These are phyloP conservation scores for Pogonomyrmex californicus DNA, from an alignment of 1,140 invertebrate genomes.

Conservation along the genomic window DNA sequence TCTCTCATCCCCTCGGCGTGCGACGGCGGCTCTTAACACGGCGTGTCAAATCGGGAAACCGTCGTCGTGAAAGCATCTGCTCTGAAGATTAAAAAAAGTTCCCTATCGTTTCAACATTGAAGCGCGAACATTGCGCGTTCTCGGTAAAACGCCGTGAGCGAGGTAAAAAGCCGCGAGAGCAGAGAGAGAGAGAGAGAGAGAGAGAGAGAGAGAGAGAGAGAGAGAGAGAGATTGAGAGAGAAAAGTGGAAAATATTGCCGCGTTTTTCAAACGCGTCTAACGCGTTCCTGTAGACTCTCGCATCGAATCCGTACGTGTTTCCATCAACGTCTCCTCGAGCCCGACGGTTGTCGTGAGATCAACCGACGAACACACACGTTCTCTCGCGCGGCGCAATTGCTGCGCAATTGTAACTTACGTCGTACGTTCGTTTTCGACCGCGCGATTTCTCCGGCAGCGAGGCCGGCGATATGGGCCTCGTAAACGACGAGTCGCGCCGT, in stretches of 20 bases:
- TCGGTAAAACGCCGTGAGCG: slow-evolving; percentile 17
- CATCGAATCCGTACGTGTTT: slow-evolving; percentile 12
- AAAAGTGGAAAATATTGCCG: slow-evolving; percentile 23
- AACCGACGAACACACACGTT: background rate
- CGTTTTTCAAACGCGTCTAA: slow-evolving; percentile 45
- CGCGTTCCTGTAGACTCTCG: slow-evolving; percentile 13
- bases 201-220: background rate
- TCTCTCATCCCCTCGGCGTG: background rate
- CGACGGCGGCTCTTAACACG: slow-evolving; percentile 65
- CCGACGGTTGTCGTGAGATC: slow-evolving; percentile 3
- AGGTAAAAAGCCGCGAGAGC: slow-evolving; percentile 20
- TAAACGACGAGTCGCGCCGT: slow-evolving; percentile 34
- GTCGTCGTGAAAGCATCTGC: slow-evolving; percentile 65
- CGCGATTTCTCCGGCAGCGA: background rate
- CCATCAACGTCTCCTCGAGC: slow-evolving; percentile 14
- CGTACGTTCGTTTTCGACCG: background rate
- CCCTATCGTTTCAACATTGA: slow-evolving; percentile 54
- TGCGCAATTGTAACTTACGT: slow-evolving; percentile 41
- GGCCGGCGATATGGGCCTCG: slow-evolving; percentile 17
- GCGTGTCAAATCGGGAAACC: slow-evolving; percentile 68
- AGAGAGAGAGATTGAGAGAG: too few species aligned
- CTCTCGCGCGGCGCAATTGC: slow-evolving; percentile 13
- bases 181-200: background rate
- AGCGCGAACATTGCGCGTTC: slow-evolving; percentile 36
- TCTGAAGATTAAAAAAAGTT: slow-evolving; percentile 67